Base-by-base conservation (phyloP, 1,140 invertebrate species). In the Brachionus angularis region DNA sequence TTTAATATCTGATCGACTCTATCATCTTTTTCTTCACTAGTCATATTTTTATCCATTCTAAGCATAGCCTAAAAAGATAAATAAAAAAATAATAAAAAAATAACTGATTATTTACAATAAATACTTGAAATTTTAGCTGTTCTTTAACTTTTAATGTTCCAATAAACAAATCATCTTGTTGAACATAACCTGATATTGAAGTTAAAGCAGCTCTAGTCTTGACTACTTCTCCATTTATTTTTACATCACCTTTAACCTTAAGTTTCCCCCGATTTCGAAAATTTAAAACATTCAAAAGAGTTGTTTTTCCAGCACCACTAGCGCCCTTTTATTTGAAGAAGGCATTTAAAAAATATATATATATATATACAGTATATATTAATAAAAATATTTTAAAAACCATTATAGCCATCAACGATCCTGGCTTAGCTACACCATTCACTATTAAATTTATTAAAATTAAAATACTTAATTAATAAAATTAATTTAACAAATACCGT, bases 221-320 rank as follows among this genome's bases (percentile, higher is more conserved):
- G 1, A 52, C 34, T 3, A 18, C 8, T 8, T 80, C 81, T 46
- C 62, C 62, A 75, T 83, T 84, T 23, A 78, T 76, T 73, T 77
- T 75, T 2, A 84, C 84, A 21, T 89, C 83, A 1, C 90, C 90
- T 29, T 84, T 85, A 14, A 90, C 84, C 0, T 84, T 83, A 0
- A 93, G 81, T n/a, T 87, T 86, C 3, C 84, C 82, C 4, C 87
- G 86, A 74, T 84, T 85, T 5, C 90, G 85, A 78, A 89, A 90
- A 1, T 91, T 95, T 34, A 98, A 77, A 0, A 91, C 86, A 79
- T 97, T 97, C 33, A 98, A 80, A 0, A 98, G 85, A 0, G 93
- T 96, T 0, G 93, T 96, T 83, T 98, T 98, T 4, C 95, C 94
- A 12, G 50, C 52, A 61, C 44, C 42, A 69, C 91, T 94, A 73